Evolutionary conservation across 2,113 vertebrate genomes (phyloP).

Genomic region (Machaerirhynchus nigripectus): DNA sequence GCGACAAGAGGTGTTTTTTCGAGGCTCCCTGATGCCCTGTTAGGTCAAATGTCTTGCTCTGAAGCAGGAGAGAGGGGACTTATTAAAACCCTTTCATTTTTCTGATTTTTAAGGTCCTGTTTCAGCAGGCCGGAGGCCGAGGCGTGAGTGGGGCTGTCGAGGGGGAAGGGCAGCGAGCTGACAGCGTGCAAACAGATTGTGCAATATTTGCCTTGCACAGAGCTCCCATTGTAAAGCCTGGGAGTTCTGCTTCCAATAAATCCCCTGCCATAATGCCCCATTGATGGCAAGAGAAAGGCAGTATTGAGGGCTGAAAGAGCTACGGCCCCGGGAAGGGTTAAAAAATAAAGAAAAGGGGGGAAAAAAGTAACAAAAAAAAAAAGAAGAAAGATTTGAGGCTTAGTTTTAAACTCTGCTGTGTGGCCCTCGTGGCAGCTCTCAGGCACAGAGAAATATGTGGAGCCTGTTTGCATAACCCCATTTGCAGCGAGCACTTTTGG

Average conservation of each 20-base stretch:
- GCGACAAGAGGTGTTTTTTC: background rate
- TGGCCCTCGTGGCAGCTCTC: conserved; percentile 39
- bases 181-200: conserved; percentile 72
- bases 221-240: conserved; percentile 74
- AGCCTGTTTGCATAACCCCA: conserved; percentile 50
- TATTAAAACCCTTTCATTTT: conserved; percentile 72
- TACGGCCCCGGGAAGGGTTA: conserved; percentile 60
- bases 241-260: conserved; percentile 80
- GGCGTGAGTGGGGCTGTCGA: conserved; percentile 45
- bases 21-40: conserved; percentile 44
- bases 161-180: conserved; percentile 60
- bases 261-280: conserved; percentile 75
- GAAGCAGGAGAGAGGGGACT: conserved; percentile 61
- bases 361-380: background rate
- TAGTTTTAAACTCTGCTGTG: conserved; percentile 47
- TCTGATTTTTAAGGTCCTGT: conserved; percentile 48
- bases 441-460: conserved; percentile 16
- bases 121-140: conserved; percentile 40
- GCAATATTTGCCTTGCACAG: conserved; percentile 74
- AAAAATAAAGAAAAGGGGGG: conserved; percentile 39
- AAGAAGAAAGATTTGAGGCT: background rate
- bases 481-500: background rate
- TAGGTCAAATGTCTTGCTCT: conserved; percentile 60
- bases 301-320: conserved; percentile 69
- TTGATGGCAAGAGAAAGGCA: conserved; percentile 76